Percentiles rank a stretch among this genome's conserved stretches.
Evolutionary conservation across 2,113 vertebrate species (phyloP).

Genomic region (Equus quagga): DNA sequence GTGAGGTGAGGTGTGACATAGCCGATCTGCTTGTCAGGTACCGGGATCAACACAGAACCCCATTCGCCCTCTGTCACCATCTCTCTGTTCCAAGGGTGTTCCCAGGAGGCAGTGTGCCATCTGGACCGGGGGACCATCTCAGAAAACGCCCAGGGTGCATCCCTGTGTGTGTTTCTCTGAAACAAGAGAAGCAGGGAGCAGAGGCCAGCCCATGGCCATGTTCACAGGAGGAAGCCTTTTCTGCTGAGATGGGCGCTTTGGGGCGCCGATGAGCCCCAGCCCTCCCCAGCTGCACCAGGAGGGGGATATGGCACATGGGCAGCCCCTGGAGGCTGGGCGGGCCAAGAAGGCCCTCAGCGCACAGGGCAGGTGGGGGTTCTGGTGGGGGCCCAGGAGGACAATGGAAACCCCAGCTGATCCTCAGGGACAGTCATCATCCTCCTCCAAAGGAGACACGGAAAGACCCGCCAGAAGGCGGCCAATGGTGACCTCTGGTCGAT

Average conservation of each 20-base stretch:
- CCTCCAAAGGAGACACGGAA: not conserved
- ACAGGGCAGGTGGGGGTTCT: not conserved
- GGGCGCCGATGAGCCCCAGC: not conserved
- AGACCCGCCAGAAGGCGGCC: rapidly evolving
- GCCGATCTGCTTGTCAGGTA: not conserved
- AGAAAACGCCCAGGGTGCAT: no score
- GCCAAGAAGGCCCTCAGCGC: not conserved
- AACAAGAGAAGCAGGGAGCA: not conserved
- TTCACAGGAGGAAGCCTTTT: not conserved
- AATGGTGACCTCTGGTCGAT: rapidly evolving
- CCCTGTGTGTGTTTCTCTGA: rapidly evolving
- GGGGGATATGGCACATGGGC: rapidly evolving
- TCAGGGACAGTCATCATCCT: not conserved
- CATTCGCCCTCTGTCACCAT: rapidly evolving
- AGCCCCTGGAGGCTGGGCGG: not conserved
- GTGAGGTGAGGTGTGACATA: rapidly evolving
- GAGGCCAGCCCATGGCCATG: rapidly evolving
- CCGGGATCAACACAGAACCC: rapidly evolving
- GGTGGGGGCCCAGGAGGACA: rapidly evolving
- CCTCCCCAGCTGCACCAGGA: no score
- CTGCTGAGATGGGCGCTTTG: rapidly evolving
- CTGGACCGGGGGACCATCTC: not conserved
- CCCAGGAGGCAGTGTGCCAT: not conserved
- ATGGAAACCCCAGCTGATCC: not conserved
- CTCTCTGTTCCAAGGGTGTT: not conserved